Evolutionary conservation across 2,113 vertebrate species (phyloP).

Genomic region (Gymnobelideus leadbeateri): DNA sequence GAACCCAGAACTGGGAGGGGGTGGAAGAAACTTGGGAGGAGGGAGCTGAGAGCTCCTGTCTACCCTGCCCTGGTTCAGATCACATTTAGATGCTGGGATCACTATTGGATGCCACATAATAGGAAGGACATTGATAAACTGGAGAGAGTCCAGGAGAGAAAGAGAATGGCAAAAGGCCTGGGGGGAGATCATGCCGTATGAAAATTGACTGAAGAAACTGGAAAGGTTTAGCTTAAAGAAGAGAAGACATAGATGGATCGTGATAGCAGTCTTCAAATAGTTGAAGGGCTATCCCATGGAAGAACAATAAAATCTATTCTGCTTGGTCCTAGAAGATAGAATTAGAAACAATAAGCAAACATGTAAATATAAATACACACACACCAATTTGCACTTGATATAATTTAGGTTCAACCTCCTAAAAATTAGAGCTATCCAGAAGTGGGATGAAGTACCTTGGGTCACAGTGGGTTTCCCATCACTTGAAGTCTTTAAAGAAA

Average conservation of each 20-base stretch:
- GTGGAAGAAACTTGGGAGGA: not conserved
- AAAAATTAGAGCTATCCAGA: not conserved
- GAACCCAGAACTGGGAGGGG: not conserved
- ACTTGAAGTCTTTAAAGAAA: not conserved
- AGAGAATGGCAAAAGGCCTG: not conserved
- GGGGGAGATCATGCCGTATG: not conserved
- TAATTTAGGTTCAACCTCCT: not conserved
- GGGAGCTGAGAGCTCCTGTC: not conserved
- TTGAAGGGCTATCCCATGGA: not conserved
- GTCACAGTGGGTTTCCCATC: not conserved
- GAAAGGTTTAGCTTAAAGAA: not conserved
- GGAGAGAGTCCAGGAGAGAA: not conserved
- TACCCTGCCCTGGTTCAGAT: not conserved
- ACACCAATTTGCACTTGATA: not conserved
- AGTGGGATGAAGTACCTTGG: not conserved
- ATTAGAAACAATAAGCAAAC: not conserved
- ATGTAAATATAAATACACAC: not conserved
- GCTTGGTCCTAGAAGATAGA: not conserved
- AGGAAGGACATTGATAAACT: not conserved
- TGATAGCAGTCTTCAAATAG: not conserved
- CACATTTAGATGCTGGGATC: not conserved
- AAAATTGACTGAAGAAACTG: not conserved
- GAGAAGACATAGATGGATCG: not conserved
- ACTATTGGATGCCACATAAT: not conserved
- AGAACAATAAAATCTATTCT: not conserved